A percentile compares a stretch with the other conserved stretches of the same genome.
Evolutionary conservation across 1,140 invertebrate species (phyloP).

Genomic region (Hestina assimilis): DNA sequence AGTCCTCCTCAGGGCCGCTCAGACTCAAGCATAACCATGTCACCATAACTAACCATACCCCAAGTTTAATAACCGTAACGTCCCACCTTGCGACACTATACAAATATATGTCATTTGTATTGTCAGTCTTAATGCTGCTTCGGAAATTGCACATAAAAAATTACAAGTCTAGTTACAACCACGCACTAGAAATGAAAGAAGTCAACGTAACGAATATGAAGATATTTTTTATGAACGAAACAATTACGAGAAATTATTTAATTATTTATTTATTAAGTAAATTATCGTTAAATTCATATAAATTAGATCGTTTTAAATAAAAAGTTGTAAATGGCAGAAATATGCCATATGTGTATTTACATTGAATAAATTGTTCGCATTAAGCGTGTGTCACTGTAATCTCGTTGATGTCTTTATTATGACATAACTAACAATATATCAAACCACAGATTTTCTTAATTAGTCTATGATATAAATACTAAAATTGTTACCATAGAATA

Average conservation of each 20-base stretch:
- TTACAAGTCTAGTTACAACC: not conserved
- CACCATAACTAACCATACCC: constrained; percentile 25
- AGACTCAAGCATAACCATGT: not conserved
- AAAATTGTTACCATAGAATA: not conserved
- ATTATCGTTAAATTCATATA: too few species aligned
- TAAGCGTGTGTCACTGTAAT: not conserved
- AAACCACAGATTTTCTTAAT: too few species aligned
- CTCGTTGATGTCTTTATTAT: constrained; percentile 31
- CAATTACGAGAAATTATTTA: not conserved
- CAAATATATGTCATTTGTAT: constrained; percentile 15
- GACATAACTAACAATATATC: not conserved
- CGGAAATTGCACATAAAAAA: constrained; percentile 9
- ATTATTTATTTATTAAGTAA: too few species aligned
- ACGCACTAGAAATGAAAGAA: not conserved
- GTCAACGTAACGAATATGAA: not conserved
- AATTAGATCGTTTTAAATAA: too few species aligned
- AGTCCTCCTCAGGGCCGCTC: too few species aligned
- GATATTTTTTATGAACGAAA: not conserved
- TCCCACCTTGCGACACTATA: constrained; percentile 27
- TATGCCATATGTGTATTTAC: too few species aligned
- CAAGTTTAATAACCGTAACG: constrained; percentile 34
- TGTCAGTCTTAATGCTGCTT: constrained; percentile 10
- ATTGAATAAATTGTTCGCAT: not conserved
- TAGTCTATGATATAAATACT: not conserved
- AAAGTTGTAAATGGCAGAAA: too few species aligned